Evolutionary conservation across 1,140 invertebrate species (phyloP), one percentile per base, ranked within the genome.

Genomic region (Goniozus legneri): DNA sequence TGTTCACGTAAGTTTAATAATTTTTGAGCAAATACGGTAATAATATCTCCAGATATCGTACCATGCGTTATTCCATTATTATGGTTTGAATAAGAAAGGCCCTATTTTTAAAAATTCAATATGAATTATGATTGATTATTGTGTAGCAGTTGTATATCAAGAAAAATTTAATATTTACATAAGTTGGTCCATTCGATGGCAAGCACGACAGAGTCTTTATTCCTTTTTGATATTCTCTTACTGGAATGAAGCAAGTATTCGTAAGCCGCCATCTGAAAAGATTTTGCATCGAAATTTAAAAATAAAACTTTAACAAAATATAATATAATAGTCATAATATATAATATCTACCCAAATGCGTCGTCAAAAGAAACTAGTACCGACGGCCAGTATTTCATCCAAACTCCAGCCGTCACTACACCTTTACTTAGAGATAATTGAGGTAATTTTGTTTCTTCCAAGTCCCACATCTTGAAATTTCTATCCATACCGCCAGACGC

Each of bases 381-480:
- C 45, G 58, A 60, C 8, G 65, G 60, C 77, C 76, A 79, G 40
- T 78, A 62, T 10, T 56, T 66, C 46, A 76, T 49, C 76, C 74
- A 78, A 14, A 50, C 49, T 2, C 71, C 69, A 57, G 75, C 60
- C 2, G 60, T 51, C 27, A 71, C 60, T n/a, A 73, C 47, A 12
- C 73, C 69, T 37, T 64, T 66, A 40, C 71, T 73, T 0, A 55
- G 19, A 13, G 18, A 37, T 30, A 38, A 57, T 19, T 73, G 47
- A 2, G 75, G 66, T 41, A 13, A 40, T 27, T 44, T 66, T 19
- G 65, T 59, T 45, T 78, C 60, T 46, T 77, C 67, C 8, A 78
- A 52, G 46, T 79, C 70, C 79, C 79, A 81, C 52, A 78, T 56
- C 62, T 79, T 78, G n/a, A 71, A 63, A 27, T 51, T 59, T 50